phyloP scores from a whole-genome alignment of 2,797 vertebrate species.

The Macropodus opercularis region DNA sequence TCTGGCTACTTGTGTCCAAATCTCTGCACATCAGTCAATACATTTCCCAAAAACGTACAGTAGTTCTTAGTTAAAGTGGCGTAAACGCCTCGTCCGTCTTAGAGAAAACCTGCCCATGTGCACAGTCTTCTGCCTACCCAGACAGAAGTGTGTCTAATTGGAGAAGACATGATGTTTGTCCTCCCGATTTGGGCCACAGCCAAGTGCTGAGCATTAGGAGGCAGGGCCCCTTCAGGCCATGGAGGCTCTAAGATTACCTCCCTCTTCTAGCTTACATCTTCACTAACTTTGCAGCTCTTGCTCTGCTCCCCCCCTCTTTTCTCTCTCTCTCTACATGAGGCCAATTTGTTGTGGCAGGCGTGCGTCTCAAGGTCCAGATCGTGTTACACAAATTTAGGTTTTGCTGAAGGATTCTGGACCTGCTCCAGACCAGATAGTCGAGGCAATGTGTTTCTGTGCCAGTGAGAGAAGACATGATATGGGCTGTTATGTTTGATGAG shows the following conservation, averaged over 20 bases:
- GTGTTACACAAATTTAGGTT: conserved; percentile 83
- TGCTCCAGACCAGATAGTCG: conserved; percentile 77
- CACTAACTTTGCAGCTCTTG: conserved; percentile 59
- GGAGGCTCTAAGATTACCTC: conserved; percentile 78
- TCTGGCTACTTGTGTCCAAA: conserved; percentile 5
- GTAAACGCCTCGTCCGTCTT: conserved; percentile 17
- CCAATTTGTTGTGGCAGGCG: conserved; percentile 85
- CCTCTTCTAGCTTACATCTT: conserved; percentile 75
- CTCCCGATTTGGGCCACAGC: conserved; percentile 76
- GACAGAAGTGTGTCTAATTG: conserved; percentile 74
- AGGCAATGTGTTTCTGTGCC: conserved; percentile 64
- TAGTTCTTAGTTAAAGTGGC: conserved; percentile 22
- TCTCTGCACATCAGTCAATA: not conserved
- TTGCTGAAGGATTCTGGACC: conserved; percentile 77
- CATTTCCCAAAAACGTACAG: conserved; percentile 9
- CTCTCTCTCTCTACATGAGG: conserved; percentile 70
- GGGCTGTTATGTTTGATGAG: conserved; percentile 76
- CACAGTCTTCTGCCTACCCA: conserved; percentile 23
- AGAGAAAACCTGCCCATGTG: not conserved
- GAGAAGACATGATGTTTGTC: conserved; percentile 81
- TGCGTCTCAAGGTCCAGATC: conserved; percentile 80
- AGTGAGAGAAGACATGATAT: conserved; percentile 75
- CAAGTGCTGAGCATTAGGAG: conserved; percentile 77
- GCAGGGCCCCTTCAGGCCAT: conserved; percentile 71
- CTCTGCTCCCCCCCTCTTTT: conserved; percentile 41